Evolutionary conservation across 2,797 vertebrate species (phyloP).

Genomic region (Pipistrellus pygmaeus): DNA sequence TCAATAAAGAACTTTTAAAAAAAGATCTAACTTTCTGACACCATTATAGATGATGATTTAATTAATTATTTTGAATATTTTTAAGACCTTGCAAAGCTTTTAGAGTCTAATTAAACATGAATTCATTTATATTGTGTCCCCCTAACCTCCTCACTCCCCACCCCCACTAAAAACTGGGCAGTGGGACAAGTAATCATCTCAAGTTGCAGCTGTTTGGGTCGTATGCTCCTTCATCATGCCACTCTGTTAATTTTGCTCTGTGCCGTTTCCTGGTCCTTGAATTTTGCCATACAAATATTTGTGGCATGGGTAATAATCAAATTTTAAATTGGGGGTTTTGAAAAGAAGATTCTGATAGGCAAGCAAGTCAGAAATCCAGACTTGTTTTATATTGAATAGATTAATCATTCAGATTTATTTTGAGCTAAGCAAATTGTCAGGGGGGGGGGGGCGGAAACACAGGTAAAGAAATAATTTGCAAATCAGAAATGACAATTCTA

Average conservation of each 20-base stretch:
- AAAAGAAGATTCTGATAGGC: constrained; percentile 73
- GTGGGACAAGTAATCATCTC: constrained; percentile 80
- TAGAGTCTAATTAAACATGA: constrained; percentile 62
- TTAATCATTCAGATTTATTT: constrained; percentile 69
- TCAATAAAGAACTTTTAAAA: not conserved
- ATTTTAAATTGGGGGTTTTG: constrained; percentile 74
- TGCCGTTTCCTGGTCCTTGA: constrained; percentile 66
- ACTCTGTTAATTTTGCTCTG: constrained; percentile 75
- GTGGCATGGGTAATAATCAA: constrained; percentile 74
- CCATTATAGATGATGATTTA: not conserved
- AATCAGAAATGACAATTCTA: constrained; percentile 28
- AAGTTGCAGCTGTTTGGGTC: constrained; percentile 74
- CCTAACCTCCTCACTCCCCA: not conserved
- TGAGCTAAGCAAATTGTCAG: constrained; percentile 50
- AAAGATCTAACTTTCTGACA: constrained; percentile 60
- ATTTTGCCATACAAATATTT: constrained; percentile 77
- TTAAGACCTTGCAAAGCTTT: constrained; percentile 71
- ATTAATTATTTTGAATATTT: constrained; percentile 63
- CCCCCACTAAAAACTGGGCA: constrained; percentile 10
- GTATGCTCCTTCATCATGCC: constrained; percentile 62
- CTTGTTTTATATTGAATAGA: constrained; percentile 61
- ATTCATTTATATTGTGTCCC: constrained; percentile 28
- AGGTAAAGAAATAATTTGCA: constrained; percentile 58
- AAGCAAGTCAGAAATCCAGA: constrained; percentile 58
- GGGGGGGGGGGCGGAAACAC: not conserved